Conservation (phyloP, 2,113 vertebrate species). For the Suncus etruscus region DNA sequence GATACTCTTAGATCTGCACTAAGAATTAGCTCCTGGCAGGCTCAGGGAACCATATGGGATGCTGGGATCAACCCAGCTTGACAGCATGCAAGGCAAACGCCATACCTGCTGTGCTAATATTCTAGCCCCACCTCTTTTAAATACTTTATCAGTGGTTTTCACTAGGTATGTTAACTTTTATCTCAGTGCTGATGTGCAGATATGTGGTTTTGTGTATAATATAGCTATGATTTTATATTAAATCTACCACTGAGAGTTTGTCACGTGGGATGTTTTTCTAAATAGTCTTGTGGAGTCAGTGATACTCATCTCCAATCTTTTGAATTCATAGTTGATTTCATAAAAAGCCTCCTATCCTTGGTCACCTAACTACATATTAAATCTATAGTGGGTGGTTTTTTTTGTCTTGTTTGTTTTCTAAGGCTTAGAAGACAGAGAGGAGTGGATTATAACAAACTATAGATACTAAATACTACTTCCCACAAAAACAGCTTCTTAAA, state of each 20-base stretch:
- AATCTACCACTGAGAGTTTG: neutral
- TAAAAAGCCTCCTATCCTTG: neutral
- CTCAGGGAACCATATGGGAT: no score
- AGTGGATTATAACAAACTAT: neutral
- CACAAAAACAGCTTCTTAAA: neutral
- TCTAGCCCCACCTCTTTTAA: no score
- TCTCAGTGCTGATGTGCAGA: no score
- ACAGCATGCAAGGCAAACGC: no score
- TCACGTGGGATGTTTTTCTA: neutral
- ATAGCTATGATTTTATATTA: conserved; percentile 10
- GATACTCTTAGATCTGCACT: no score
- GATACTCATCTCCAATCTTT: neutral
- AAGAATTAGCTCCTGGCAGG: no score
- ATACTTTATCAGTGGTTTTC: no score
- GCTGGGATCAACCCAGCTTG: no score
- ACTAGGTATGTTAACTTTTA: no score
- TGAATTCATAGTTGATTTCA: neutral
- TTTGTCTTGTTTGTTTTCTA: neutral
- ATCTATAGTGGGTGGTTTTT: neutral
- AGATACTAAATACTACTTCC: neutral
- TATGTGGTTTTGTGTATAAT: no score
- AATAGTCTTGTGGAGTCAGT: neutral
- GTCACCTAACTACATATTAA: conserved; percentile 2
- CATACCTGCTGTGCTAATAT: no score
- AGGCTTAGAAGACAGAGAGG: neutral